Conservation (phyloP, 2,113 vertebrate genomes). For the Cervus canadensis region DNA sequence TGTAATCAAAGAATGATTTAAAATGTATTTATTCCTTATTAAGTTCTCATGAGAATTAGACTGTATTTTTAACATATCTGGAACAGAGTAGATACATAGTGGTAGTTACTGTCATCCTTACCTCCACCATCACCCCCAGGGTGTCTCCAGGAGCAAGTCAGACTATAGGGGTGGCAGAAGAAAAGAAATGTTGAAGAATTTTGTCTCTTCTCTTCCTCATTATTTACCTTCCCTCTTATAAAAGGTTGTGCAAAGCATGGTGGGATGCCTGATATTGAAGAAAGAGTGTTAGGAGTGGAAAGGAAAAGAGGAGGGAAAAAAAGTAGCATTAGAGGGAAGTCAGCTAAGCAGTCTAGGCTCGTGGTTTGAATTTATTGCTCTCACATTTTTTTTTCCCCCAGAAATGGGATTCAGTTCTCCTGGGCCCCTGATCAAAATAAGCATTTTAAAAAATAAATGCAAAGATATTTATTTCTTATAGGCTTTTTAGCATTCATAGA, state of each 20-base stretch:
- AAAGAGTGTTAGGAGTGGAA: background rate
- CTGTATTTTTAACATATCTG: background rate
- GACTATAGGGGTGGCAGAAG: background rate
- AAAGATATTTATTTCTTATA: background rate
- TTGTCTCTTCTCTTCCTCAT: background rate
- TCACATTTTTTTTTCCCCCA: background rate
- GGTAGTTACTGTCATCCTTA: background rate
- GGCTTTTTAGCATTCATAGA: background rate
- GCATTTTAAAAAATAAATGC: background rate
- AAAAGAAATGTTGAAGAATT: background rate
- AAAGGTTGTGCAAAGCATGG: background rate
- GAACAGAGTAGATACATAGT: background rate
- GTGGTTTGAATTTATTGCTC: background rate
- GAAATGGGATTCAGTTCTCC: background rate
- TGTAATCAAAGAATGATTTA: background rate
- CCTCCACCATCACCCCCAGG: background rate
- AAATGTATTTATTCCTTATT: background rate
- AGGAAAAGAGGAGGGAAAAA: background rate
- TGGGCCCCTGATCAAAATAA: background rate
- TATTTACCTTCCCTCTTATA: background rate
- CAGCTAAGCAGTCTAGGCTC: background rate
- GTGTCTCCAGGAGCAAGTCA: background rate
- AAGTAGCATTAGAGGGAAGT: background rate
- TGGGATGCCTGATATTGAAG: background rate
- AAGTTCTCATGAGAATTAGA: background rate